Evolutionary conservation across 2,797 vertebrate genomes (phyloP), one percentile per base, ranked within the genome.

Genomic region (Sebastes kiyomatsui): DNA sequence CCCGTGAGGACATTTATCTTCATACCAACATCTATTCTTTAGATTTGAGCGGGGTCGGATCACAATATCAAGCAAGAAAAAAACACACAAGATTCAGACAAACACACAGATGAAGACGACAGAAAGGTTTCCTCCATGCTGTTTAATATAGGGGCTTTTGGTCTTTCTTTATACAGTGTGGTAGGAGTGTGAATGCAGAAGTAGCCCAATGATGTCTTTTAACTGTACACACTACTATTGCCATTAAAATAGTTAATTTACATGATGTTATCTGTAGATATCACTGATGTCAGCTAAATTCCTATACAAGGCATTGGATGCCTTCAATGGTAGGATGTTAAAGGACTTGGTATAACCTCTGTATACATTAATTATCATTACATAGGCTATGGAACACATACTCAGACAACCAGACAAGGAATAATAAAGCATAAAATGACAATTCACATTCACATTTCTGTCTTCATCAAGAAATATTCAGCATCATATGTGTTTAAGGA

Each of bases 101-200:
- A 38, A 86, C 62, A 74, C 83, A 84, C 58, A 68, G 12, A 83
- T 38, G 20, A 71, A 69, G 28, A 80, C 74, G 12, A 76, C 75
- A 68, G 65, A 35, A 13, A 61, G 0, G 30, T 90, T 92, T 94
- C 90, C 83, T 91, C 88, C 93, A 95, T 95, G 94, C 95, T 90
- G 82, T 95, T 96, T 96, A 95, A 95, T 95, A 91, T 90, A 75
- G 86, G 78, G 87, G 54, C 75, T 94, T 90, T 89, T 82, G 88
- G 73, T 92, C 87, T 87, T 59, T 62, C 72, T 87, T 84, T 86
- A 84, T 92, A 93, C 90, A 92, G 83, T 83, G 82, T 88, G 75
- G 82, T 87, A 82, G 81, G 81, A 81, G 80, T 73, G 84, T 86
- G 80, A 85, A 90, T 84, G 81, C 85, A 89, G 80, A 84, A 82